Evolutionary conservation across 2,113 vertebrate species (phyloP), one percentile per base, ranked within the genome.

Genomic region (Lycaon pictus): DNA sequence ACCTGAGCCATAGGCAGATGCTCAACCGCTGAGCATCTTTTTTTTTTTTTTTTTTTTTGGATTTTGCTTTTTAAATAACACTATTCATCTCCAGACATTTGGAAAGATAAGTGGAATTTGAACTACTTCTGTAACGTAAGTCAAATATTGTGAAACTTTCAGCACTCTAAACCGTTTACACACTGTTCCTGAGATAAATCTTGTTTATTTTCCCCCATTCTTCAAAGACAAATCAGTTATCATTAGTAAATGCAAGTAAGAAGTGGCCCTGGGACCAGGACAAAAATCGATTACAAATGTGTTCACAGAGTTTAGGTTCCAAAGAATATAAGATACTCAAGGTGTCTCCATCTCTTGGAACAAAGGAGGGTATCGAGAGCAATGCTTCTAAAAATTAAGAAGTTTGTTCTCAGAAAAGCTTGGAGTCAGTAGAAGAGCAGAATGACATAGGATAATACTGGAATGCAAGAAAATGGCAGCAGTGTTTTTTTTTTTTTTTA

Each of bases 11-110:
- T 43, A 43, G 43, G 43, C 43, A 43, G 43, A 43, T 43, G 43
- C 43, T 43, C 43, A 43, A 43, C 43, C 5, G 5, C 43, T 43
- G 43, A 43, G 43, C 43, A 6, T 43, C 6, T 43, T 43, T 43
- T 43, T 43, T 43, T 43, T 43, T 43, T 43, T 43, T 43, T 43
- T 43, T 43, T 43, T 43, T 43, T 43, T 43, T 43, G 23, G 29
- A 69, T 85, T 95, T 97, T 95, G 90, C 51, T 62, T 88, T 88
- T 93, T 51, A 88, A 95, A 58, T 85, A 35, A 92, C 20, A 88
- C 27, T 88, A 56, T 63, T 90, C 32, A 91, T 35, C 62, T 92
- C 23, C 19, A 91, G 37, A 95, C 51, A 19, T 82, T 93, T 95
- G 51, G 43, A 95, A 88, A 63, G 58, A 58, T 25, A 95, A 20